Percentiles rank a stretch among this genome's conserved stretches.
Evolutionary conservation across 2,888 invertebrate species (phyloP).

Genomic region (Ceramica pisi): DNA sequence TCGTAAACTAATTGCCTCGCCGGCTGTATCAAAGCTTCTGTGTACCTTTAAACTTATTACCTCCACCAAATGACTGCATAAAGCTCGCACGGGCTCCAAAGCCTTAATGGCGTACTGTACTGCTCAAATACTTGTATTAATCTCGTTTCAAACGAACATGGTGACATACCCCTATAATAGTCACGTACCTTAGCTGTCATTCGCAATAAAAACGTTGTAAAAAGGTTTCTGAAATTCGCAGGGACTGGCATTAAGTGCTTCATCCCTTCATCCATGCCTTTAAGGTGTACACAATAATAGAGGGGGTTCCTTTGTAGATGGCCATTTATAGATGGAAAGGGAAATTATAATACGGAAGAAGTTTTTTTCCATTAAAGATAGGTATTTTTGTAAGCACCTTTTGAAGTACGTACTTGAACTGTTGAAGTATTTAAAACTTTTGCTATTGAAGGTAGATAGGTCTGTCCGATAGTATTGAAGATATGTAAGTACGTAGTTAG

Average conservation of each 20-base stretch:
- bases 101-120: conserved; percentile 40
- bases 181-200: conserved; percentile 55
- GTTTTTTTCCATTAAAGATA: conserved; percentile 14
- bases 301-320: conserved; percentile 13
- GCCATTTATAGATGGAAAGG: conserved; percentile 1
- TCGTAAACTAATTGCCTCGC: conserved; percentile 28
- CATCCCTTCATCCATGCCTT: conserved; percentile 31
- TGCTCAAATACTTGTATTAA: conserved; percentile 49
- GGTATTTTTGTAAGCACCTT: conserved; percentile 1
- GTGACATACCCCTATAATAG: conserved; percentile 44
- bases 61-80: conserved; percentile 7
- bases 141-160: conserved; percentile 33
- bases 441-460: background rate
- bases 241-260: conserved; percentile 51
- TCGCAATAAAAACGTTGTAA: conserved; percentile 48
- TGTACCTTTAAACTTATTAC: conserved; percentile 47
- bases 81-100: conserved; percentile 11
- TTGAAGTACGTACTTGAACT: conserved; percentile 18
- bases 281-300: conserved; percentile 12
- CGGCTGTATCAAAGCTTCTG: conserved; percentile 40
- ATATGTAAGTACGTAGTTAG: conserved; percentile 6
- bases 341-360: conserved; percentile 16
- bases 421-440: conserved; percentile 11
- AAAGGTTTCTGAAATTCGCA: conserved; percentile 45
- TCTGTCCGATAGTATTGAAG: conserved; percentile 2